Evolutionary conservation across 2,888 invertebrate species (phyloP).

Genomic region (Acrobeloides nanus): DNA sequence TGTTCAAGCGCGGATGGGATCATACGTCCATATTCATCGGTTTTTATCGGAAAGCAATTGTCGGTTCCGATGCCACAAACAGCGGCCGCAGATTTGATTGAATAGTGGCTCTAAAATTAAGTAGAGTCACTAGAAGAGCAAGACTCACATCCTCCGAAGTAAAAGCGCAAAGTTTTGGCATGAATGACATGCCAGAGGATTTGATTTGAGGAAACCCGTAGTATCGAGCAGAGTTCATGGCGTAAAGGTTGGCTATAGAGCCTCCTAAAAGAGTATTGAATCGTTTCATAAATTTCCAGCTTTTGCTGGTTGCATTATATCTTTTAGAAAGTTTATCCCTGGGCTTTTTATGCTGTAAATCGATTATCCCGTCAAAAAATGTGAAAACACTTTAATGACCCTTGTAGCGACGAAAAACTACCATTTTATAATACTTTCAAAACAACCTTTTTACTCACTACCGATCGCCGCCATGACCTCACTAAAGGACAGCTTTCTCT

Average conservation of each 20-base stretch:
- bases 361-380: too few relatives aligned
- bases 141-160: constrained; percentile 77
- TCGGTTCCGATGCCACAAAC: constrained; percentile 88
- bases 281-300: too few relatives aligned
- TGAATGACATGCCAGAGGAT: constrained; percentile 77
- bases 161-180: constrained; percentile 85
- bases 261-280: constrained; percentile 71
- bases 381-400: too few relatives aligned
- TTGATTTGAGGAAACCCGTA: constrained; percentile 90
- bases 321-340: too few relatives aligned
- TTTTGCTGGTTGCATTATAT: too few relatives aligned
- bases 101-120: constrained; percentile 78
- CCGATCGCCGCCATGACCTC: too few relatives aligned
- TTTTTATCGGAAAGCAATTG: constrained; percentile 81
- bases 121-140: not conserved
- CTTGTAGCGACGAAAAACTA: too few relatives aligned
- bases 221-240: constrained; percentile 79
- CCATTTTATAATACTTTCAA: too few relatives aligned
- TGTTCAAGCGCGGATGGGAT: constrained; percentile 79
- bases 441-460: too few relatives aligned
- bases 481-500: too few relatives aligned
- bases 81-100: constrained; percentile 85
- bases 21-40: constrained; percentile 71
- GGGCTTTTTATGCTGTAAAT: too few relatives aligned
- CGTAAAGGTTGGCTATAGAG: constrained; percentile 92